Evolutionary conservation across 2,888 invertebrate genomes (phyloP).

Genomic region (Amiota minor): DNA sequence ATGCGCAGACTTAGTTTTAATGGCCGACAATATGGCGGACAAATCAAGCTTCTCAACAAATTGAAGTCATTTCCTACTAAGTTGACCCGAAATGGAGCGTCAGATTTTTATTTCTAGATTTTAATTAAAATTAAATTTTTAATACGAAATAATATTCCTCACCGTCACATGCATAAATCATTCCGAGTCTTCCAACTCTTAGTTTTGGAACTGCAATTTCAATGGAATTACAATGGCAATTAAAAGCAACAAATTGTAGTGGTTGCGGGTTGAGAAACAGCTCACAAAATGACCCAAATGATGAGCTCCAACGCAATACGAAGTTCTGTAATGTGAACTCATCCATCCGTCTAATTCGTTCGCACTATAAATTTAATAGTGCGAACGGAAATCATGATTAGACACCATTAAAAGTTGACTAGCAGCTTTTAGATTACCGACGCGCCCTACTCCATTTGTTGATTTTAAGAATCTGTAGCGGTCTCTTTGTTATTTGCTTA

Average conservation of each 20-base stretch:
- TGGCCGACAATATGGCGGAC: slow-evolving; percentile 66
- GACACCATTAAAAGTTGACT: slow-evolving; percentile 36
- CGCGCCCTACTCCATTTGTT: neutral
- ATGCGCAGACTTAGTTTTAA: slow-evolving; percentile 65
- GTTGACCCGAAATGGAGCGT: slow-evolving; percentile 58
- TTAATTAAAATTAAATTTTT: slow-evolving; percentile 55
- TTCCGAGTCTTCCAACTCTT: slow-evolving; percentile 31
- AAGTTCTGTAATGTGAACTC: slow-evolving; percentile 38
- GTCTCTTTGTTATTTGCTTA: neutral
- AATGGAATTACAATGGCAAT: slow-evolving; percentile 57
- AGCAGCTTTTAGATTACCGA: neutral
- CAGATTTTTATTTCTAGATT: slow-evolving; percentile 50
- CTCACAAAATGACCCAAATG: too few relatives aligned
- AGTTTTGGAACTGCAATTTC: slow-evolving; percentile 57
- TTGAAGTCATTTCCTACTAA: neutral
- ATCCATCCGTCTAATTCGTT: slow-evolving; percentile 37
- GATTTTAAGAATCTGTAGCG: neutral
- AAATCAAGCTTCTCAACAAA: neutral
- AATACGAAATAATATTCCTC: slow-evolving; percentile 8
- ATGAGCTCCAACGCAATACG: slow-evolving; percentile 32
- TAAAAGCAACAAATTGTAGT: slow-evolving; percentile 42
- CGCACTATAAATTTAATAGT: slow-evolving; percentile 44
- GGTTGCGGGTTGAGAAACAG: neutral
- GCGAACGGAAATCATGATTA: slow-evolving; percentile 65
- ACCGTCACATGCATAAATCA: slow-evolving; percentile 60